Conservation (phyloP, 2,797 vertebrate species). For the Vespertilio murinus region DNA sequence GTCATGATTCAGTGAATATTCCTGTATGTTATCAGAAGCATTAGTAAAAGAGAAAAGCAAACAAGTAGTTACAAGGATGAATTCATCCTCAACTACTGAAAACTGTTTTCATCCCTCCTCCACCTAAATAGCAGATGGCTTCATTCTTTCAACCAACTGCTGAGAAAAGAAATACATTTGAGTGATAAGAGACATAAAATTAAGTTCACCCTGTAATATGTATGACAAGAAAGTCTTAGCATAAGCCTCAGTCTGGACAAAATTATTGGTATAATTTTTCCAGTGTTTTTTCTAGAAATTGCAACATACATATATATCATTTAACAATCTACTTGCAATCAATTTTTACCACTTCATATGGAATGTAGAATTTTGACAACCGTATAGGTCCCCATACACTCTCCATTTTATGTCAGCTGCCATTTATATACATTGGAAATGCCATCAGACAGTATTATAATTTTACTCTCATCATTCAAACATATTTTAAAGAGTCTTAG, state of each 20-base stretch:
- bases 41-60: slow-evolving; percentile 65
- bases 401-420: neutral
- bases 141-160: slow-evolving; percentile 73
- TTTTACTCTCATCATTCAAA: neutral
- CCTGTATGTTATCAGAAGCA: slow-evolving; percentile 65
- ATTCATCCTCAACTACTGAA: slow-evolving; percentile 72
- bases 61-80: slow-evolving; percentile 64
- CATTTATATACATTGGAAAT: neutral
- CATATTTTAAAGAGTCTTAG: neutral
- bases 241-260: neutral
- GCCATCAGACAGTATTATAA: neutral
- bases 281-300: neutral
- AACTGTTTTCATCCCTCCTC: slow-evolving; percentile 62
- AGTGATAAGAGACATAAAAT: slow-evolving; percentile 51
- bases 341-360: neutral
- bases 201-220: slow-evolving; percentile 33
- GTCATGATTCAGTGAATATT: slow-evolving; percentile 73
- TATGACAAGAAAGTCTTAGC: neutral
- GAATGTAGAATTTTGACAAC: neutral
- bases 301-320: neutral
- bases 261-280: neutral
- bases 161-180: slow-evolving; percentile 65
- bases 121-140: slow-evolving; percentile 74
- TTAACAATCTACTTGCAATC: neutral
- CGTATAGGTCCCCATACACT: no score